A percentile compares a stretch with the other conserved stretches of the same genome.
These are phyloP conservation scores for Stichopus horrens DNA, from an alignment of 53 echinoderm and acorn worm genomes.

Conservation along the genomic window DNA sequence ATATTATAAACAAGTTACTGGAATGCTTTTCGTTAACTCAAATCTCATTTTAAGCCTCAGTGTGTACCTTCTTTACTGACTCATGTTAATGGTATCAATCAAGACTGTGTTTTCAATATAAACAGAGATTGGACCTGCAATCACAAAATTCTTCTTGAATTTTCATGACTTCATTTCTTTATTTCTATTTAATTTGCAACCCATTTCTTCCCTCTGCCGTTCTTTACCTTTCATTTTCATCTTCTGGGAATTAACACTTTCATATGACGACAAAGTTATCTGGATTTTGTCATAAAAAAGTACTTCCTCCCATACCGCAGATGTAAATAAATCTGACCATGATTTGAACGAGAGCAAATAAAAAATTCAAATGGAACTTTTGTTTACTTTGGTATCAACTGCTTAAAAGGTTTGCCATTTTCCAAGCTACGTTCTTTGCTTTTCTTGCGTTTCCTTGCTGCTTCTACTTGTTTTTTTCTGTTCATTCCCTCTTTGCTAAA, in stretches of 20 bases:
- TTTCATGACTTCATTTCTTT: no score
- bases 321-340: neutral
- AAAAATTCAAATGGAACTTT: neutral
- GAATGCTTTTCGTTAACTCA: no score
- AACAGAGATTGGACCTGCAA: neutral
- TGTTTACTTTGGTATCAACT: neutral
- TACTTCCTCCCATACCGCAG: neutral
- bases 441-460: neutral
- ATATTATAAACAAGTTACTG: no score
- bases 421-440: neutral
- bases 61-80: no score
- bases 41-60: no score
- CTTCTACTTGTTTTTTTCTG: neutral
- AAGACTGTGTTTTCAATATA: neutral
- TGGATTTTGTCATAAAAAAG: neutral
- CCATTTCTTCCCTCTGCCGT: neutral
- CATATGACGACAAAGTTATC: neutral
- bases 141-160: neutral
- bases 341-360: neutral
- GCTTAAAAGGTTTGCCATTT: constrained; percentile 3
- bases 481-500: neutral
- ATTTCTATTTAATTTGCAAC: no score
- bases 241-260: neutral
- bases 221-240: neutral
- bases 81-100: neutral